A percentile compares a stretch with the other conserved stretches of the same genome.
These are phyloP conservation scores for Tiliacea aurago DNA, from an alignment of 2,888 invertebrate genomes.

Conservation along the genomic window DNA sequence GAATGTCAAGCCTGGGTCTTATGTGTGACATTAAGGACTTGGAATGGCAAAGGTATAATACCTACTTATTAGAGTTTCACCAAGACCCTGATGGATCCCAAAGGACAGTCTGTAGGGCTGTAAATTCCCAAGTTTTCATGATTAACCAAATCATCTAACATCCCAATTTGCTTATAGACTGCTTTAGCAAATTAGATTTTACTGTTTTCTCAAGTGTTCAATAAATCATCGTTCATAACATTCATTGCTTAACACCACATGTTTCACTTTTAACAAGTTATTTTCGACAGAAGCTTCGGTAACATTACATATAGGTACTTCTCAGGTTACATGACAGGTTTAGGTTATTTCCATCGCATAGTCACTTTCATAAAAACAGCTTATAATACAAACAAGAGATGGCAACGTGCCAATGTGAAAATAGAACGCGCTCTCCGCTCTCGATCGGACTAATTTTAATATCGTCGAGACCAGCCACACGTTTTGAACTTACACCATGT, in stretches of 20 bases:
- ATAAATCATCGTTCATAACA: slow-evolving; percentile 55
- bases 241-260: slow-evolving; percentile 61
- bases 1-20: slow-evolving; percentile 95
- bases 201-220: slow-evolving; percentile 52
- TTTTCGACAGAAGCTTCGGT: slow-evolving; percentile 56
- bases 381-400: slow-evolving; percentile 90
- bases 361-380: slow-evolving; percentile 91
- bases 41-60: slow-evolving; percentile 93
- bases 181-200: slow-evolving; percentile 79
- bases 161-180: slow-evolving; percentile 79
- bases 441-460: slow-evolving; percentile 89
- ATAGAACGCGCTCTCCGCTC: slow-evolving; percentile 88
- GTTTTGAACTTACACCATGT: slow-evolving; percentile 80
- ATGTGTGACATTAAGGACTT: slow-evolving; percentile 95
- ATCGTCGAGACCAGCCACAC: slow-evolving; percentile 80
- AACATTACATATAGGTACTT: slow-evolving; percentile 76
- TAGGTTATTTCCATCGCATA: slow-evolving; percentile 90
- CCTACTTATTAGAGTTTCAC: slow-evolving; percentile 68
- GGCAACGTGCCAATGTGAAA: slow-evolving; percentile 87
- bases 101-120: slow-evolving; percentile 75
- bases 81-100: slow-evolving; percentile 67
- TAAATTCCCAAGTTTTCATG: slow-evolving; percentile 65
- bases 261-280: slow-evolving; percentile 55
- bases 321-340: slow-evolving; percentile 89
- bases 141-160: slow-evolving; percentile 73